Conservation (phyloP, 2,797 vertebrate genomes). For the Morus bassanus region DNA sequence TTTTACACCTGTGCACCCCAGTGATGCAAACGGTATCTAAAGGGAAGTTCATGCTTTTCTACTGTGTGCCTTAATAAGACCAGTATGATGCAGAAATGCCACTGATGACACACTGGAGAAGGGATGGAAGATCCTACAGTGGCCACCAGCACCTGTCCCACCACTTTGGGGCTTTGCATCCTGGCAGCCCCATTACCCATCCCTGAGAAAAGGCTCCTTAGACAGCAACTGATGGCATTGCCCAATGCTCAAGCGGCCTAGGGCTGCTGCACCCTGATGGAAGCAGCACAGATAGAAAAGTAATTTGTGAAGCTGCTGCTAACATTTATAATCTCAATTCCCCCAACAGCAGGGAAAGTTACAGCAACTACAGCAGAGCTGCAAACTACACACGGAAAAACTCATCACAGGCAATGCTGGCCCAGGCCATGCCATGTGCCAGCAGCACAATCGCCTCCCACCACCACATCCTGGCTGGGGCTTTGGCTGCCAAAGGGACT, state of each 20-base stretch:
- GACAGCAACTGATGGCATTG: accelerated
- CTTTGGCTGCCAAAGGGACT: background rate
- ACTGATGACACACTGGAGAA: accelerated
- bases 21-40: background rate
- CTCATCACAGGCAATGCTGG: background rate
- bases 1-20: background rate
- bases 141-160: accelerated
- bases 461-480: accelerated
- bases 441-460: background rate
- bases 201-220: background rate
- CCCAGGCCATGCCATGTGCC: accelerated
- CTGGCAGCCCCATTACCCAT: accelerated
- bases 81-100: background rate
- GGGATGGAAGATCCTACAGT: background rate
- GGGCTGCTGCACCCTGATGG: background rate
- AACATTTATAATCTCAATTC: background rate
- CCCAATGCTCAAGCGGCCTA: background rate
- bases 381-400: accelerated
- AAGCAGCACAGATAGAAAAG: background rate
- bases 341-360: background rate
- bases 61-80: background rate
- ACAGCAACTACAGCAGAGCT: background rate
- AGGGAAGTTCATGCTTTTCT: background rate
- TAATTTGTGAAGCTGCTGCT: background rate
- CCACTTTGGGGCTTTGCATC: background rate